Conservation (phyloP, 2,113 vertebrate genomes). For the Gopherus evgoodei region DNA sequence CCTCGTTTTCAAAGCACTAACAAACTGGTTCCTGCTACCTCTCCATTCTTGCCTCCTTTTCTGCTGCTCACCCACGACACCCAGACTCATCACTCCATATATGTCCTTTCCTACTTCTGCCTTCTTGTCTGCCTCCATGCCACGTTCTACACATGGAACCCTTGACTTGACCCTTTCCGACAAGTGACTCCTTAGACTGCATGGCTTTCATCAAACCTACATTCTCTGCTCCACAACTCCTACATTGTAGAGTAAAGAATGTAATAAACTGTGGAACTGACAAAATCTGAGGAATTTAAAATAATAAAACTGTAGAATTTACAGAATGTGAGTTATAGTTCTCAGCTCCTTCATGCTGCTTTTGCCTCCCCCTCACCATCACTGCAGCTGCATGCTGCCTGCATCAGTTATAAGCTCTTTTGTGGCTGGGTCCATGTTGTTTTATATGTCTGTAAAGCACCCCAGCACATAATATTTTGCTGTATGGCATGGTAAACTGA, state of each 20-base stretch:
- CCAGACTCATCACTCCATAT: neutral
- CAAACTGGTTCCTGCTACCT: neutral
- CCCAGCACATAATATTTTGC: neutral
- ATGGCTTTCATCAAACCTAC: neutral
- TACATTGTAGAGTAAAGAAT: neutral
- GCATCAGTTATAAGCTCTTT: neutral
- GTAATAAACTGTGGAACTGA: neutral
- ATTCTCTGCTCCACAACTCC: neutral
- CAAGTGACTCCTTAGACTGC: accelerated
- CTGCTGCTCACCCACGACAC: neutral
- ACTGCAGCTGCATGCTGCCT: neutral
- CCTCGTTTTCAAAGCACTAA: neutral
- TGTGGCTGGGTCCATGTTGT: neutral
- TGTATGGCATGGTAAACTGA: neutral
- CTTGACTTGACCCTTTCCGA: too few relatives aligned
- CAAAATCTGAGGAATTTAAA: neutral
- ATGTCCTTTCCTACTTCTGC: neutral
- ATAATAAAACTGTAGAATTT: neutral
- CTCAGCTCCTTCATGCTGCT: neutral
- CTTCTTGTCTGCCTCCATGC: neutral
- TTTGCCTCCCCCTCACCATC: neutral
- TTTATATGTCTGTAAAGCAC: neutral
- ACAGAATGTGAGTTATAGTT: neutral
- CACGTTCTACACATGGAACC: neutral
- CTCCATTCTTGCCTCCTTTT: neutral